Evolutionary conservation across 2,888 invertebrate species (phyloP).

Genomic region (Trilocha varians): DNA sequence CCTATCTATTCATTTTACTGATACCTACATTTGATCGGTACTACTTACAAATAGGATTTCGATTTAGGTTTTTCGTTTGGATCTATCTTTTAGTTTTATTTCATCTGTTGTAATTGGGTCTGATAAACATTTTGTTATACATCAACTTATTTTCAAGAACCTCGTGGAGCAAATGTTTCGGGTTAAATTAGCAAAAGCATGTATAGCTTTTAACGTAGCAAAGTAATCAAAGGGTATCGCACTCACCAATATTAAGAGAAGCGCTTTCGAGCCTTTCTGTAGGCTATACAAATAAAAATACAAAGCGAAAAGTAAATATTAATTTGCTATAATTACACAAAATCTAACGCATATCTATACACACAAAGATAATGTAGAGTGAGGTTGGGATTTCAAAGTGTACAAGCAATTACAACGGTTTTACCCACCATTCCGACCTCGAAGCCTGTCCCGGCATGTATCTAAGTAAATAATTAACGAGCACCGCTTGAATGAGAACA

Average conservation of each 20-base stretch:
- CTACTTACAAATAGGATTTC: too few species aligned
- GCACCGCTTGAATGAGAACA: conserved; percentile 39
- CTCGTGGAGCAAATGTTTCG: neutral
- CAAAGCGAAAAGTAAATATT: conserved; percentile 1
- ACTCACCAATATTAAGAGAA: neutral
- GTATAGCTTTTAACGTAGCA: conserved; percentile 1
- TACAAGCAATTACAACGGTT: conserved; percentile 44
- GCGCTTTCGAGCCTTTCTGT: neutral
- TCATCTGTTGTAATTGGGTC: too few species aligned
- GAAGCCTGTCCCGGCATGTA: conserved; percentile 34
- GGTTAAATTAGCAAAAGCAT: conserved; percentile 1
- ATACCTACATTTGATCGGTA: too few species aligned
- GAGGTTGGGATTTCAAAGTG: conserved; percentile 34
- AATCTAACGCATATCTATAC: conserved; percentile 8
- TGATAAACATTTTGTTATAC: too few species aligned
- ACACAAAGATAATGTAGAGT: conserved; percentile 10
- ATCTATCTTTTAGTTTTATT: too few species aligned
- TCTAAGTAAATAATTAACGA: conserved; percentile 55
- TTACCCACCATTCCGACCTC: conserved; percentile 22
- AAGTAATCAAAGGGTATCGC: neutral
- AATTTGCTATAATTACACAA: conserved; percentile 13
- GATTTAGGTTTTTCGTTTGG: neutral
- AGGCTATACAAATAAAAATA: conserved; percentile 1
- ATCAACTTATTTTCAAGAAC: neutral
- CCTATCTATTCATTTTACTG: too few species aligned